Evolutionary conservation across 1,140 invertebrate species (phyloP).

Genomic region (Drosophila sechellia): DNA sequence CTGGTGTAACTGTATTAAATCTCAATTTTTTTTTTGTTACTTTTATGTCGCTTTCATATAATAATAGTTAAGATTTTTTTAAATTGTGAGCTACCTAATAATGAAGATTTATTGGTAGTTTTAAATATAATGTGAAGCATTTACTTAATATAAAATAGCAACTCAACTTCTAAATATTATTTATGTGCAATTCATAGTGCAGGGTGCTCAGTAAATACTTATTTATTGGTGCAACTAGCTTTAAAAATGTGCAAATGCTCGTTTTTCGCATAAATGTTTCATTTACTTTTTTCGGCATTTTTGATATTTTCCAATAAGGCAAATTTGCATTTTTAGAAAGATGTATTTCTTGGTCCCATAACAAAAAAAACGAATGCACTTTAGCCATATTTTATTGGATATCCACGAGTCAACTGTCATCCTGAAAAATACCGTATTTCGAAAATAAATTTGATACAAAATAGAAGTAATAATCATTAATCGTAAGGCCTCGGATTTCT

Average conservation of each 20-base stretch:
- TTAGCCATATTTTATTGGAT: constrained; percentile 15
- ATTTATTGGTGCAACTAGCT: constrained; percentile 16
- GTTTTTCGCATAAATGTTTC: constrained; percentile 6
- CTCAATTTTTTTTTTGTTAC: too few relatives aligned
- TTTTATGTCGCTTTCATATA: too few relatives aligned
- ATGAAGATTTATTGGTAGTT: too few relatives aligned
- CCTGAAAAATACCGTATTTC: constrained; percentile 21
- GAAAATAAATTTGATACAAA: constrained; percentile 12
- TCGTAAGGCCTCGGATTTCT: not conserved
- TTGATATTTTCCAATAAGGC: constrained; percentile 19
- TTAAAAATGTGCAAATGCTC: constrained; percentile 9
- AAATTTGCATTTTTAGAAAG: constrained; percentile 17
- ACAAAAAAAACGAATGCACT: constrained; percentile 9
- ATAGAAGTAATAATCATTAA: not conserved
- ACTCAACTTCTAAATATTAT: not conserved
- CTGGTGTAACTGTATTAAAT: too few relatives aligned
- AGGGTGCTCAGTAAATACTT: constrained; percentile 5
- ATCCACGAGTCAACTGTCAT: constrained; percentile 17
- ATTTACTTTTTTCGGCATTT: constrained; percentile 31
- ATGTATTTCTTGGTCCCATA: not conserved
- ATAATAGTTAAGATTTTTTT: too few relatives aligned
- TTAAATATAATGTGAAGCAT: too few relatives aligned
- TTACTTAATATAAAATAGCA: not conserved
- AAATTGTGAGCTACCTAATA: too few relatives aligned
- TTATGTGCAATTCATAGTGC: constrained; percentile 21